phyloP scores from a whole-genome alignment of 2,113 vertebrate genomes.

The Microtus ochrogaster region DNA sequence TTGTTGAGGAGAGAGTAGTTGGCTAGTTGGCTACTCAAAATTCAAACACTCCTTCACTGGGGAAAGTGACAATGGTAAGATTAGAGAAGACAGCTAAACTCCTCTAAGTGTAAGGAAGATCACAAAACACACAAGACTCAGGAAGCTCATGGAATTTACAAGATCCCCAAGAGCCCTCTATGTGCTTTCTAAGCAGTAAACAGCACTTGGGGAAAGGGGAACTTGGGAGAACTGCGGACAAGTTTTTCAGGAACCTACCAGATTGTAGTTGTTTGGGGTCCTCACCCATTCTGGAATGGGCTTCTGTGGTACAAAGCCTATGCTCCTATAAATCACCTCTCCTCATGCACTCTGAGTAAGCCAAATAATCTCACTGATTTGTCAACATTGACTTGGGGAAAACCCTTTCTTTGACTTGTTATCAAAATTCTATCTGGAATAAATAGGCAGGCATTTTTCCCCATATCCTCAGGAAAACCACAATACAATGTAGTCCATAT shows the following conservation, averaged over 20 bases:
- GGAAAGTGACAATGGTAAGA: not conserved
- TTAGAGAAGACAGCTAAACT: not conserved
- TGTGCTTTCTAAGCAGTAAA: not conserved
- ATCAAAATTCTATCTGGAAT: not conserved
- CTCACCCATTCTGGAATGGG: not conserved
- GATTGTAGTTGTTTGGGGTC: not conserved
- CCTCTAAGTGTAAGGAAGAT: not conserved
- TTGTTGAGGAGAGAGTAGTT: not conserved
- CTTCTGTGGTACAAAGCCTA: too few relatives aligned
- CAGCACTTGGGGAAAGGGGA: too few relatives aligned
- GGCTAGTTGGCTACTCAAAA: not conserved
- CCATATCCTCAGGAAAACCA: not conserved
- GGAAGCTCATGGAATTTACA: not conserved
- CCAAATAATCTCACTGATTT: not conserved
- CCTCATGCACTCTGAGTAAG: not conserved
- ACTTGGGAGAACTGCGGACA: not conserved
- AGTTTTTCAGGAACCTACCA: not conserved
- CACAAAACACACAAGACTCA: not conserved
- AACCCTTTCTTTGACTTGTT: not conserved
- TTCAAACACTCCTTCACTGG: not conserved
- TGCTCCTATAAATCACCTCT: not conserved
- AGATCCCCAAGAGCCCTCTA: not conserved
- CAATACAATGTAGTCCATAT: not conserved
- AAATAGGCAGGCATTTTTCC: not conserved
- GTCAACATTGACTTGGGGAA: not conserved